Evolutionary conservation across 2,888 invertebrate genomes (phyloP), one percentile per base, ranked within the genome.

Genomic region (Drosophila gaucha): DNA sequence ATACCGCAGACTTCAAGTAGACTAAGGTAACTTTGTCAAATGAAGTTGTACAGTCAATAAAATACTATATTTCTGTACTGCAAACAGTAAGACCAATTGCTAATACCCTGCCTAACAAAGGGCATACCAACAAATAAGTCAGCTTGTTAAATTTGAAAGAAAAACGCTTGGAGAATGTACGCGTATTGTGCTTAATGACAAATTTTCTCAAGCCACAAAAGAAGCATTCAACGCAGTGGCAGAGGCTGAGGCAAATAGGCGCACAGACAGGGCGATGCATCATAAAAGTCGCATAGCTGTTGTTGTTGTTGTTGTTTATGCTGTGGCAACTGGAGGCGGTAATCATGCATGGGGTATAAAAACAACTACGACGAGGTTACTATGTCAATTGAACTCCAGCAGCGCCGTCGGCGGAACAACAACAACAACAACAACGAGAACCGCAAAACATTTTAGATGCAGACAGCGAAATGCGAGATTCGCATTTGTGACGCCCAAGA

Each of bases 401-500:
- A 65, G 71, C 41, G 65, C 52, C 65, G 9, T 9, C 12, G 16
- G 16, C 14, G n/a, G 8, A 41, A 33, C 33, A 30, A 33, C 18
- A 31, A 14, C 24, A 28, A 22, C 31, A 47, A 54, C 33, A 50
- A 70, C 60, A 18, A 44, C 6, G 12, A 20, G 46, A 46, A 46
- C 46, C 65, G 59, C 57, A 67, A 75, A 70, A 63, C 58, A 64
- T 78, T 86, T 86, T 60, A 82, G 82, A 84, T 84, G 82, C 85
- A 85, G 85, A 86, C 87, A 67, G 52, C 64, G 18, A 60, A 63
- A 67, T 74, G 69, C 74, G 72, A 74, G 79, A 80, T 87, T 74
- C 69, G 70, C 86, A 72, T 67, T 84, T 75, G 75, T 47, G 70
- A 82, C 88, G 83, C 88, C 83, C 83, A 79, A 74, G 67, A 77